Base-by-base conservation (phyloP, 92 coral and sea anemone genomes). In the Epizoanthus illoricatus region DNA sequence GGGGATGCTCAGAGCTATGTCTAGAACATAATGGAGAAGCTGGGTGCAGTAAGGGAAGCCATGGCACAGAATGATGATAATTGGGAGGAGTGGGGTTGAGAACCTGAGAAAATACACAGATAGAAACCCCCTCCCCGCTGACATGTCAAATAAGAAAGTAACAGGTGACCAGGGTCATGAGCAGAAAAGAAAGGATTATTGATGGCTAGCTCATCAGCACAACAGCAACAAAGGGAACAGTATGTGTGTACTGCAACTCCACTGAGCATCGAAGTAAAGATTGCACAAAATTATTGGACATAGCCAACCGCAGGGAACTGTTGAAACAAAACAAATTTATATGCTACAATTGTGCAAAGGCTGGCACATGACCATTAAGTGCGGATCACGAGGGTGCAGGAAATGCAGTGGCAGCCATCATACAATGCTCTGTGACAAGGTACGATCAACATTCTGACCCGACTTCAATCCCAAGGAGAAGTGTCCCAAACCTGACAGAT, bases 1-100 rank as follows among this genome's bases (percentile, higher is more conserved):
- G n/a, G n/a, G n/a, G n/a, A n/a, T n/a, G n/a, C n/a, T n/a, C n/a
- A n/a, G n/a, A n/a, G n/a, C n/a, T n/a, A n/a, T n/a, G n/a, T n/a
- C n/a, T n/a, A n/a, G n/a, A n/a, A n/a, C n/a, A n/a, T 86, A 4
- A 72, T 86, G 86, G 84, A 86, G 28, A 86, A 86, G 69, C 71
- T 81, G 56, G 88, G 86, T 7, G 83, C 86, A 0, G 90, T 67
- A 13, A 57, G 84, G 66, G 84, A 85, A 36, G 55, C 54, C 54
- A 52, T n/a, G n/a, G n/a, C n/a, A n/a, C n/a, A n/a, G n/a, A n/a
- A n/a, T n/a, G n/a, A n/a, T n/a, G n/a, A n/a, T n/a, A n/a, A n/a
- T n/a, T n/a, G n/a, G n/a, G n/a, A n/a, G n/a, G n/a, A n/a, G n/a
- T n/a, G n/a, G n/a, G n/a, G n/a, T n/a, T n/a, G n/a, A n/a, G n/a